These are phyloP conservation scores for Dynastes hyllus DNA, from an alignment of 2,888 invertebrate genomes.

Conservation along the genomic window DNA sequence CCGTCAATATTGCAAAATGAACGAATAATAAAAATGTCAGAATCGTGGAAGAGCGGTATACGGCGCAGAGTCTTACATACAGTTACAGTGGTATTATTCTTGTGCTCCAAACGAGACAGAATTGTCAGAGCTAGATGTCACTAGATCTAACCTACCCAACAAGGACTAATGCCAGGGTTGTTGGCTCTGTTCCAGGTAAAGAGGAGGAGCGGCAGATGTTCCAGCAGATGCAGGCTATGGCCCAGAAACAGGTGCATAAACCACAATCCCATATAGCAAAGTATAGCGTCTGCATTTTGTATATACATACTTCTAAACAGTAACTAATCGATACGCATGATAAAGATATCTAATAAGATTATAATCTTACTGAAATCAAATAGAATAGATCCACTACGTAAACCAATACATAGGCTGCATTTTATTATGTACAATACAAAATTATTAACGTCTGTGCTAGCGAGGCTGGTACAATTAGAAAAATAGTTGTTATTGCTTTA, in stretches of 20 bases:
- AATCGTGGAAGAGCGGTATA: conserved; percentile 48
- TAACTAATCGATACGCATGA: conserved; percentile 16
- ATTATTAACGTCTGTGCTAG: too few relatives aligned
- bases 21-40: conserved; percentile 24
- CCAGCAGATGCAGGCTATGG: conserved; percentile 97
- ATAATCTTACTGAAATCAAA: background rate
- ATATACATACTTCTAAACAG: background rate
- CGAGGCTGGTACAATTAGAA: too few relatives aligned
- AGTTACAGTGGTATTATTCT: conserved; percentile 63
- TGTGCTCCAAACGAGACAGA: conserved; percentile 49
- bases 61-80: conserved; percentile 58
- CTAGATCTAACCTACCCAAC: conserved; percentile 47
- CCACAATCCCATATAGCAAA: conserved; percentile 52
- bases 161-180: conserved; percentile 66
- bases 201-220: conserved; percentile 97
- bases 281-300: conserved; percentile 33
- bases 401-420: too few relatives aligned
- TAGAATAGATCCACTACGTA: too few relatives aligned
- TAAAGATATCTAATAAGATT: conserved; percentile 11
- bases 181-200: conserved; percentile 84
- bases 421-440: too few relatives aligned
- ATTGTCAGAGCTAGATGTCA: conserved; percentile 50
- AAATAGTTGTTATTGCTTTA: too few relatives aligned
- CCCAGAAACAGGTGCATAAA: conserved; percentile 92
- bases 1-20: conserved; percentile 28